Base-by-base conservation (phyloP, 2,888 invertebrate genomes). In the Eupeodes luniger region DNA sequence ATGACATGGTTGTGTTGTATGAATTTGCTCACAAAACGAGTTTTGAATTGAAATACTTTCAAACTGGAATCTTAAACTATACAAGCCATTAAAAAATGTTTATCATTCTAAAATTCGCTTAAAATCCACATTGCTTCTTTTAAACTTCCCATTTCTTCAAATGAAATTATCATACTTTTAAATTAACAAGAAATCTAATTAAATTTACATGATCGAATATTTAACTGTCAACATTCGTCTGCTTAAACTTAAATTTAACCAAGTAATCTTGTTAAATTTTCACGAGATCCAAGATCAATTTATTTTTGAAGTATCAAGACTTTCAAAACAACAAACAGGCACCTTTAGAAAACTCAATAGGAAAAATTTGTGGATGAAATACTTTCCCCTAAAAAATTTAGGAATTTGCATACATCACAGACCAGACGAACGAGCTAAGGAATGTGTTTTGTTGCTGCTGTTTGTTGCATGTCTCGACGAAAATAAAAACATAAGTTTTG, bases 401-500 rank as follows among this genome's bases (percentile, higher is more conserved):
- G n/a, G n/a, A 47, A 72, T 47, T 69, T 40, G 11, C 70, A 40
- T 55, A 16, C 34, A 47, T 47, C 47, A 47, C 11, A 69, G 9
- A 53, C 9, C 40, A 14, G 44, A 3, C 7, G 3, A 66, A 19
- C 4, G 27, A 59, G 72, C 59, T 47, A 27, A 70, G 79, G 79
- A 79, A 79, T 77, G 47, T 10, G 9, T 27, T 27, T 19, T 27
- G 51, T 57, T 67, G 67, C 36, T 67, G 47, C 19, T 9, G 69
- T 59, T 59, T 59, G 44, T 27, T 59, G 72, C 57, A 72, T 57
- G 47, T 69, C 74, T 75, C 59, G 51, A 75, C 72, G 55, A 40
- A 12, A 55, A 59, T 5, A 49, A 72, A 44, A 40, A 70, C 77
- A 82, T 74, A 44, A 64, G 47, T 81, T 69, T 75, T 36, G 16